Conservation (phyloP, 2,888 invertebrate species). For the Drosophila borborema region DNA sequence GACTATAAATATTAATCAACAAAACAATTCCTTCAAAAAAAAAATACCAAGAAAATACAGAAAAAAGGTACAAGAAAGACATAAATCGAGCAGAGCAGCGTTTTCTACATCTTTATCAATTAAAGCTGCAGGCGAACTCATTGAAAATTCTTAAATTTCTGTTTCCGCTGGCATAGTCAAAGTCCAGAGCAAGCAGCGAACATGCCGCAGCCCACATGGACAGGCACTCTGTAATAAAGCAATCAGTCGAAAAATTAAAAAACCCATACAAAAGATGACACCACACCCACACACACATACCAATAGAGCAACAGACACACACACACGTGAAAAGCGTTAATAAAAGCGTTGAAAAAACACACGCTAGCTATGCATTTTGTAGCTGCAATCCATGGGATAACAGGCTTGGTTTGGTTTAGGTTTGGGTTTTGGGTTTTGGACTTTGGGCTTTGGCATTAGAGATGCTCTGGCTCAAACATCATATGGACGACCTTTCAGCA, state of each 20-base stretch:
- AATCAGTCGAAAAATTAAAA: constrained; percentile 69
- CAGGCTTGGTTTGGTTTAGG: constrained; percentile 27
- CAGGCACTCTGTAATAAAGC: constrained; percentile 61
- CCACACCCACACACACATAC: constrained; percentile 15
- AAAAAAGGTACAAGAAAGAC: no score
- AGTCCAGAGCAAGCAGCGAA: constrained; percentile 4
- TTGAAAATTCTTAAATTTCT: constrained; percentile 5
- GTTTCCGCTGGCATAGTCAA: background rate
- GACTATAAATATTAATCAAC: no score
- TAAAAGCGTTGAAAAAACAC: constrained; percentile 37
- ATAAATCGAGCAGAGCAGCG: no score
- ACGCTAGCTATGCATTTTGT: constrained; percentile 48
- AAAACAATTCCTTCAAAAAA: no score
- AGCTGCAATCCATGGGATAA: constrained; percentile 51
- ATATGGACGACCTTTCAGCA: constrained; percentile 43
- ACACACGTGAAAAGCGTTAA: constrained; percentile 26
- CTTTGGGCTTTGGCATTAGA: constrained; percentile 41
- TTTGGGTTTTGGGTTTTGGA: background rate
- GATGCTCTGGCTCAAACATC: constrained; percentile 51
- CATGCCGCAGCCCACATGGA: constrained; percentile 7
- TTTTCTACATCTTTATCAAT: constrained; percentile 13
- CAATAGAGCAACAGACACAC: constrained; percentile 5
- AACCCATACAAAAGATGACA: constrained; percentile 57
- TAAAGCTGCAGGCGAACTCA: constrained; percentile 14
- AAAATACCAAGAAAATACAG: no score